These are phyloP conservation scores for Platysteira castanea DNA, from an alignment of 2,113 vertebrate species.

Conservation along the genomic window DNA sequence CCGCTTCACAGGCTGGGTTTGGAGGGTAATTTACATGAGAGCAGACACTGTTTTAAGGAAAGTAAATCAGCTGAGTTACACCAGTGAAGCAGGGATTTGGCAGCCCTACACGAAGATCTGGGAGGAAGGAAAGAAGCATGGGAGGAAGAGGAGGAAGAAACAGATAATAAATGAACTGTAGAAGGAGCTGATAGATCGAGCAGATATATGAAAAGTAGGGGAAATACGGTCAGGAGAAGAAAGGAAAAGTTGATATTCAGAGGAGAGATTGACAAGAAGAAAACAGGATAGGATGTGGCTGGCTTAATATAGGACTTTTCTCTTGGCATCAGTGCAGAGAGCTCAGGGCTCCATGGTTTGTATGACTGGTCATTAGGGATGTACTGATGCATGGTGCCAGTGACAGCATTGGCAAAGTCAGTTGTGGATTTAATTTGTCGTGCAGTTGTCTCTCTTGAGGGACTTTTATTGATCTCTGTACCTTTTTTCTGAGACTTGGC, in stretches of 20 bases:
- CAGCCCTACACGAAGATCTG: not conserved
- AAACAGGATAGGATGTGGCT: not conserved
- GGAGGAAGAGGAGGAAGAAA: not conserved
- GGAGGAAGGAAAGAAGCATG: not conserved
- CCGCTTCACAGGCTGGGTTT: conserved; percentile 60
- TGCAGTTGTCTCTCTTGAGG: not conserved
- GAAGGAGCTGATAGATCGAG: not conserved
- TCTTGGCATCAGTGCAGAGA: not conserved
- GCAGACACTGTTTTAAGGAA: conserved; percentile 16
- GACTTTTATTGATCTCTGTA: not conserved
- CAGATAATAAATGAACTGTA: not conserved
- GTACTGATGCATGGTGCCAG: not conserved
- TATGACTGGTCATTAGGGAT: not conserved
- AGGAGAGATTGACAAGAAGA: not conserved
- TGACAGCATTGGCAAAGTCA: not conserved
- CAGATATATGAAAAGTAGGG: not conserved
- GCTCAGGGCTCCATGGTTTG: not conserved
- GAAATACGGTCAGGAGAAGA: not conserved
- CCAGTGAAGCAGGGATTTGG: not conserved
- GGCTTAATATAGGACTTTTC: not conserved
- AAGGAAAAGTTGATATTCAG: not conserved
- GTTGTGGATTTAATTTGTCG: not conserved
- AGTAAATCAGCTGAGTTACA: not conserved
- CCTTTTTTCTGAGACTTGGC: not conserved
- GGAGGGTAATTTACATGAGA: conserved; percentile 56